Conservation (phyloP, 2,113 vertebrate genomes). For the Struthio camelus region DNA sequence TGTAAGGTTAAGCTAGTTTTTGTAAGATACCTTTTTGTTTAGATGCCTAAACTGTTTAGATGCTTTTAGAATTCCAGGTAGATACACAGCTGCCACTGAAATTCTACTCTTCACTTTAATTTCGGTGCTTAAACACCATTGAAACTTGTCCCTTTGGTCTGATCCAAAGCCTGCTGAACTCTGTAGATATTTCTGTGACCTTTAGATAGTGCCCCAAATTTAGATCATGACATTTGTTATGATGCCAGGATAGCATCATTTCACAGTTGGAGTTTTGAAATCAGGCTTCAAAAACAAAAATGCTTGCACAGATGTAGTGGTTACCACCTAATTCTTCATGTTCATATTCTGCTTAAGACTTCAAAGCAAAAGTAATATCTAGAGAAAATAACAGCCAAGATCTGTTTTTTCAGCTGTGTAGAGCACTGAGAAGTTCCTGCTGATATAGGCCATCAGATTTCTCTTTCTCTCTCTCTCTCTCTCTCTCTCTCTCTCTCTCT, state of each 20-base stretch:
- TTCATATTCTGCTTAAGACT: not conserved
- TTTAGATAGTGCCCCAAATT: conserved; percentile 16
- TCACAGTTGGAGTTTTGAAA: conserved; percentile 26
- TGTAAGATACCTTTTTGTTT: not conserved
- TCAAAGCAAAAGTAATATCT: conserved; percentile 7
- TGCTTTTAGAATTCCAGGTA: not conserved
- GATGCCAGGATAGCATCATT: conserved; percentile 1
- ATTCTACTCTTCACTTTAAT: not conserved
- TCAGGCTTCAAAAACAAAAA: conserved; percentile 2
- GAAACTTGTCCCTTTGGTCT: not conserved
- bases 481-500: not conserved
- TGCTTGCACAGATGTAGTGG: not conserved
- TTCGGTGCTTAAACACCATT: not conserved
- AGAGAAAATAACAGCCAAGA: not conserved
- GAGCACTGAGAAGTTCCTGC: not conserved
- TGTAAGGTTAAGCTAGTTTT: not conserved
- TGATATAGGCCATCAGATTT: not conserved
- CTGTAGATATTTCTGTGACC: not conserved
- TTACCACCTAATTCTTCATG: conserved; percentile 9
- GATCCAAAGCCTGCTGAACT: not conserved
- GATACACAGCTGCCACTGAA: not conserved
- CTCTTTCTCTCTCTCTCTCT: accelerated
- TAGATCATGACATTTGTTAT: not conserved
- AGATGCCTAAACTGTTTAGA: not conserved
- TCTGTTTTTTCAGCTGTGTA: not conserved